Evolutionary conservation across 1,140 invertebrate genomes (phyloP), one percentile per base, ranked within the genome.

Genomic region (Camponotus vicinus): DNA sequence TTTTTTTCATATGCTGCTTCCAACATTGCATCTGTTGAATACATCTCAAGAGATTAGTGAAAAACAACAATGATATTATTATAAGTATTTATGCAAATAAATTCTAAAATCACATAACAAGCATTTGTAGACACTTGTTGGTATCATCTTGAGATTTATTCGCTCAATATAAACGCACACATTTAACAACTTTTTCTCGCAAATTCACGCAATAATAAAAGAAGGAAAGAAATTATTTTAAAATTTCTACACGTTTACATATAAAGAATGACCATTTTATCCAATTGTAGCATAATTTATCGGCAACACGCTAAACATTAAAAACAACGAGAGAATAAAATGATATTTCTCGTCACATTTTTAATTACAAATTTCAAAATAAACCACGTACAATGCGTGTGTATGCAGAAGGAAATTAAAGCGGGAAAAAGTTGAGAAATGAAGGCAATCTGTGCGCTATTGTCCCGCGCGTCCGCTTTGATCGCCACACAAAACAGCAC

Each of bases 401-500:
- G 13, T 4, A 52, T 9, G 9, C 4, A 71, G 21, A 55, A 76
- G 61, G 8, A 32, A 27, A 73, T 70, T 18, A 42, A 18, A 49
- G 45, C 5, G 18, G 8, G 15, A 73, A 52, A 37, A 73, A 49
- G 8, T 77, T 34, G 2, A 77, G 15, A 64, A 32, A 64, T 21
- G 27, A n/a, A 40, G 40, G 37, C 73, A 63, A 63, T 63, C 3
- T 42, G 57, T 61, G 21, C 57, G 55, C 55, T 57, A 40, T 27
- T 21, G 73, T 42, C 4, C 3, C 37, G 11, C 13, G n/a, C 21
- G 18, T 32, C 32, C 18, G 73, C 57, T 45, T 63, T 45, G 73
- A 77, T 40, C 13, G 6, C 27, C 59, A n/a, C 59, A 21, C 59
- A 78, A 66, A 78, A 78, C n/a, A 64, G 27, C 21, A 61, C 21